phyloP scores from a whole-genome alignment of 2,888 invertebrate genomes.

The Acholoe squamosa region DNA sequence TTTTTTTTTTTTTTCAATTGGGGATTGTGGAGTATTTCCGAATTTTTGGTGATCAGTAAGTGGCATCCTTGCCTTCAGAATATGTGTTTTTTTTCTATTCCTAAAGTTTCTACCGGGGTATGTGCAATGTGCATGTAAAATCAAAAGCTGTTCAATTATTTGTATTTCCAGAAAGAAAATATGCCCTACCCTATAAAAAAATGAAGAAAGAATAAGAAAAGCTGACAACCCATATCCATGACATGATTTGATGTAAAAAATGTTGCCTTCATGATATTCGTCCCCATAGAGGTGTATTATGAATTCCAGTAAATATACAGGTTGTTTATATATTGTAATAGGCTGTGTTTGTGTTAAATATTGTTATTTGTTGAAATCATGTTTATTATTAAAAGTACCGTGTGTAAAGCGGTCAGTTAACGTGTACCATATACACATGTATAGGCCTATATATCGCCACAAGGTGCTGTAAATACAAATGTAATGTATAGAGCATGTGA shows the following conservation, averaged over 20 bases:
- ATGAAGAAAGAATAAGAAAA: too few relatives aligned
- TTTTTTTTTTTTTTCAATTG: too few relatives aligned
- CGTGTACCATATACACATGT: neutral
- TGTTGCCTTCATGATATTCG: neutral
- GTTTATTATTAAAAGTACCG: neutral
- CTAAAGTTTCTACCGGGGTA: too few relatives aligned
- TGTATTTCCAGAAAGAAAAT: neutral
- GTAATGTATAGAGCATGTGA: neutral
- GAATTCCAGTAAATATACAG: neutral
- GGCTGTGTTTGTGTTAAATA: neutral
- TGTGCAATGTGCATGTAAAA: too few relatives aligned
- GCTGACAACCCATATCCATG: neutral
- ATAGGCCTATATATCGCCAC: neutral
- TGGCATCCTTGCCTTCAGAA: too few relatives aligned
- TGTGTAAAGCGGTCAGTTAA: too few relatives aligned
- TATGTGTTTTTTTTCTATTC: too few relatives aligned
- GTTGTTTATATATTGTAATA: neutral
- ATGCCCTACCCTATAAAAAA: too few relatives aligned
- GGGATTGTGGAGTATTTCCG: too few relatives aligned
- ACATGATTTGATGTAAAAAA: neutral
- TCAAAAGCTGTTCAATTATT: too few relatives aligned
- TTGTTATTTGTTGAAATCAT: neutral
- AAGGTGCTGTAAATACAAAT: conserved; percentile 13
- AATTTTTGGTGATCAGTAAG: too few relatives aligned
- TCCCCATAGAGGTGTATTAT: neutral